Evolutionary conservation across 2,797 vertebrate species (phyloP).

Genomic region (Petrocephalus schoutedeni): DNA sequence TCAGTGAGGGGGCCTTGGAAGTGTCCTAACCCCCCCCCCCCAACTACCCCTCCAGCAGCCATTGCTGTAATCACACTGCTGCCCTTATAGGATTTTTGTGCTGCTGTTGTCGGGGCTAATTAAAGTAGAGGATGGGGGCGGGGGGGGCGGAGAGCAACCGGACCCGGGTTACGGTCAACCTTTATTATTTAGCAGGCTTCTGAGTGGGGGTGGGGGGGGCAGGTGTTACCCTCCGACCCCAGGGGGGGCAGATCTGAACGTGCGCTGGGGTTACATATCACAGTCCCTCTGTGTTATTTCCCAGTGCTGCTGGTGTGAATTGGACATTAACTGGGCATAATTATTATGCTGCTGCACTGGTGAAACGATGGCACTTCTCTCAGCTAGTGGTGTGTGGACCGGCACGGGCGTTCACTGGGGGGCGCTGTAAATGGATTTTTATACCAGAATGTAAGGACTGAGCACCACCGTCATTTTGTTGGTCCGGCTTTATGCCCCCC

Average conservation of each 20-base stretch:
- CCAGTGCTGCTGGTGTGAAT: background rate
- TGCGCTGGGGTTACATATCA: background rate
- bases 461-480: too few species aligned
- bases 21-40: too few species aligned
- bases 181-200: conserved; percentile 23
- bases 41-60: conserved; percentile 43
- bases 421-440: background rate
- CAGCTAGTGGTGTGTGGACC: background rate
- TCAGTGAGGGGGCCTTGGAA: too few species aligned
- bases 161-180: conserved; percentile 70
- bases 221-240: too few species aligned
- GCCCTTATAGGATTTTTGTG: conserved; percentile 57
- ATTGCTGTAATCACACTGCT: conserved; percentile 66
- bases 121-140: conserved; percentile 30
- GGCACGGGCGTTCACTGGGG: too few species aligned
- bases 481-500: background rate
- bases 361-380: background rate
- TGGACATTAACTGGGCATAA: background rate
- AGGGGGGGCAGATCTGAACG: too few species aligned
- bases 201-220: too few species aligned
- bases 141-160: conserved; percentile 50
- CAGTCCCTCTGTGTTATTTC: background rate
- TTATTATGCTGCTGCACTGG: background rate
- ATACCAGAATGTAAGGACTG: background rate
- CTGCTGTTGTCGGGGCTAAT: conserved; percentile 43